Conservation (phyloP, 2,888 invertebrate species). For the Dichetophora obliterata region DNA sequence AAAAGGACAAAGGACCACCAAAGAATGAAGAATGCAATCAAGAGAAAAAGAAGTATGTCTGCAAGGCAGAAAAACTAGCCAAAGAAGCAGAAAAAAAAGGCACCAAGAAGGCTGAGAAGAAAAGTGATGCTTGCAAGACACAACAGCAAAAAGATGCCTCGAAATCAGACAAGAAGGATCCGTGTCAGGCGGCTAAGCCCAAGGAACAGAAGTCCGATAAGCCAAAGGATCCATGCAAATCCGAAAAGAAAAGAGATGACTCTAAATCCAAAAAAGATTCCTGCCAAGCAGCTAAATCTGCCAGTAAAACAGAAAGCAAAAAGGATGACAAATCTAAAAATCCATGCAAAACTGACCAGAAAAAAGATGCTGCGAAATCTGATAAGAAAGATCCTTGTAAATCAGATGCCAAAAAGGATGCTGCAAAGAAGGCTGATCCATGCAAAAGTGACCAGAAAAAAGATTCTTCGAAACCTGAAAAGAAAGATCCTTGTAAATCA, state of each 20-base stretch:
- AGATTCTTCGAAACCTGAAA: too few species aligned
- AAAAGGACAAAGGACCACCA: too few species aligned
- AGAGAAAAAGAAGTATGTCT: too few species aligned
- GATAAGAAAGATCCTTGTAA: conserved; percentile 38
- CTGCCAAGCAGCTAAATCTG: neutral
- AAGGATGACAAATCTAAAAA: conserved; percentile 13
- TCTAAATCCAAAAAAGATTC: conserved; percentile 4
- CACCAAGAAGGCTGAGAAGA: conserved; percentile 22
- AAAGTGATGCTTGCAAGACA: conserved; percentile 38
- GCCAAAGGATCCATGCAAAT: conserved; percentile 12
- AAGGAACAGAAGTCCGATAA: neutral
- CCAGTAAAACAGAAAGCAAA: conserved; percentile 12
- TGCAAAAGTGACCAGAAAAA: too few species aligned
- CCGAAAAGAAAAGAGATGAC: neutral
- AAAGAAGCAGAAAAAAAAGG: conserved; percentile 28
- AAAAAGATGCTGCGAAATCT: conserved; percentile 35
- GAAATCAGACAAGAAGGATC: conserved; percentile 25
- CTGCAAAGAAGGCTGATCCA: conserved; percentile 28
- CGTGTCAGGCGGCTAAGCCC: conserved; percentile 7
- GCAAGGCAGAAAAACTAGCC: conserved; percentile 30
- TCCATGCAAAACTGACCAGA: neutral
- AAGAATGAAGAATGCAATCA: too few species aligned
- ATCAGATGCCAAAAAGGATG: neutral
- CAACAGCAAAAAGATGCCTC: conserved; percentile 27
- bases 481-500: neutral